Base-by-base conservation (phyloP, 2,888 invertebrate genomes). In the Zele albiditarsus region DNA sequence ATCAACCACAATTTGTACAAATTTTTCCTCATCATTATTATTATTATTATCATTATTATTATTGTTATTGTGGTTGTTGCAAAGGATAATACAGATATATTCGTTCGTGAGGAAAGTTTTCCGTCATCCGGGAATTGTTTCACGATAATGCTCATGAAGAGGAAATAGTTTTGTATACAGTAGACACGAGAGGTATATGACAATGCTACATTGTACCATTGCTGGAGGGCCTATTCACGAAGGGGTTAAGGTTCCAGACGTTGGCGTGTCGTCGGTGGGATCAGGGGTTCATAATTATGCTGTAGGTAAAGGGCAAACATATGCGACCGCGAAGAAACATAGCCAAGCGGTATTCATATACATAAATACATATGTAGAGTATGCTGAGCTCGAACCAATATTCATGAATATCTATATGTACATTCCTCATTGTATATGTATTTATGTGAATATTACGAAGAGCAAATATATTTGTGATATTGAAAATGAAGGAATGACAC, bases 1-100 rank as follows among this genome's bases (percentile, higher is more conserved):
- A 85, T 85, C 82, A 82, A 83, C 82, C 82, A 84, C 83, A 82
- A 83, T 86, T 85, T 84, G 84, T 82, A 82, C 79, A 81, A 82
- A 79, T 82, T 84, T 84, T 82, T 80, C 67, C 71, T 58, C 71
- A 73, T 49, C 69, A 73, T 76, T 72, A 60, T 73, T 38, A 12
- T 2, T 12, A 38, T 6, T 31, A 5, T 6, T 31, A 31, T 6
- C 31, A 31, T 6, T 6, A 31, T 31, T 31, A 5, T 6, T 31
- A 31, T 6, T 6, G 31, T 6, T n/a, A n/a, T n/a, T n/a, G n/a
- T n/a, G n/a, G n/a, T n/a, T n/a, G n/a, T n/a, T n/a, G n/a, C n/a
- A n/a, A n/a, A n/a, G n/a, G n/a, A n/a, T n/a, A n/a, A n/a, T n/a
- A n/a, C n/a, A n/a, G n/a, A n/a, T n/a, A n/a, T n/a, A n/a, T n/a